Conservation (phyloP, 1,140 invertebrate genomes). For the Nephila pilipes region DNA sequence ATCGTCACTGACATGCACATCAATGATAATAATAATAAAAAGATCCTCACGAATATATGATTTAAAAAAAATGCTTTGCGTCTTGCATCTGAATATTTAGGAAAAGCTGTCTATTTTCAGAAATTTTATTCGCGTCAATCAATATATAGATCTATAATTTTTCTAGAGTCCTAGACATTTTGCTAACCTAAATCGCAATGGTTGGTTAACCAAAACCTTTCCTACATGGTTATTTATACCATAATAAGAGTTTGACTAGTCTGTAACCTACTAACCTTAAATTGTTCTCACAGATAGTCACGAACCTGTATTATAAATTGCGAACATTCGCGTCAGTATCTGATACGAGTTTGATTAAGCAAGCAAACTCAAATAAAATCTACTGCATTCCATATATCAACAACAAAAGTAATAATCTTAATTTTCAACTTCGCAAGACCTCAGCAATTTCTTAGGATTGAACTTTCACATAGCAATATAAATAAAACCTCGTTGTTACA, state of each 20-base stretch:
- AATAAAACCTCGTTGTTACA: too few relatives aligned
- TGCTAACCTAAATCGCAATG: neutral
- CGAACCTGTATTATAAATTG: neutral
- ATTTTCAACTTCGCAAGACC: too few relatives aligned
- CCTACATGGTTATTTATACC: neutral
- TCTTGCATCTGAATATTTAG: neutral
- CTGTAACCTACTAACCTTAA: constrained; percentile 31
- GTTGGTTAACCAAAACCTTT: neutral
- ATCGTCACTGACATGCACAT: too few relatives aligned
- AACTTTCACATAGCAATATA: too few relatives aligned
- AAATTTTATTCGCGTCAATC: neutral
- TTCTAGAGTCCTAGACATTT: neutral
- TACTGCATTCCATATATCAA: neutral
- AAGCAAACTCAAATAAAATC: neutral
- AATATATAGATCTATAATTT: neutral
- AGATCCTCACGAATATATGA: too few relatives aligned
- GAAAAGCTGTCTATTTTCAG: neutral
- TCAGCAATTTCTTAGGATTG: too few relatives aligned
- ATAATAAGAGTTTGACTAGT: neutral
- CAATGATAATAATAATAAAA: too few relatives aligned
- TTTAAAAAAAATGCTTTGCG: too few relatives aligned
- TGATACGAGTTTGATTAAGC: neutral
- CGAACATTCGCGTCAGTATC: neutral
- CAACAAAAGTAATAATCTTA: neutral
- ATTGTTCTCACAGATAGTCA: neutral